Base-by-base conservation (phyloP, 1,140 invertebrate genomes). In the Lucilia sericata region DNA sequence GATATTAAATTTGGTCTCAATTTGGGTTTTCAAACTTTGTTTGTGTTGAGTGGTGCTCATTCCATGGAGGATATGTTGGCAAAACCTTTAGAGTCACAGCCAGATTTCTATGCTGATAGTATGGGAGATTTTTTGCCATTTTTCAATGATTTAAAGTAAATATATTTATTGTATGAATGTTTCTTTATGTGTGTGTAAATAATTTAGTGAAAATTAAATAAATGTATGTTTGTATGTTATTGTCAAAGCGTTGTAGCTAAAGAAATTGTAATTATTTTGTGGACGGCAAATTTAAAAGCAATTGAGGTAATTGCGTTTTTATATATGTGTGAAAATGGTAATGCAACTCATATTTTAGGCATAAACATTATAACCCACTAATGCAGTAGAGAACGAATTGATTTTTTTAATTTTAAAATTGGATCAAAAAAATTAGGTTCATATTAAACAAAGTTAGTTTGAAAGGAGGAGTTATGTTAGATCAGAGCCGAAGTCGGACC, bases 1-100 rank as follows among this genome's bases (percentile, higher is more conserved):
- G 93, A 94, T 82, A 91, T 94, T 17, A 91, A 91, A 51, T 91
- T 94, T 25, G 93, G 91, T 0, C 88, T 87, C 21, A 84, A 89
- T 10, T 91, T 90, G 3, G 92, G 92, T 14, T 93, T 93, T 85
- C 88, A 92, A 86, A 92, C 92, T 0, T 85, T 93, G 4, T 86
- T 92, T 14, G 91, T 93, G 1, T 85, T 92, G 42, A 92, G 92
- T 13, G 92, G 91, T 60, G 84, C 86, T 14, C 87, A 90, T 0
- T 87, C 87, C 49, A 89, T 92, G 80, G 87, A 91, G 7, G 81
- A 87, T 34, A 84, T 86, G 84, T 9, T 76, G 13, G 74, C 10
- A 2, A 36, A 47, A 9, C 19, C 13, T 12, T 74, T 60, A 19
- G 36, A 83, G 21, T 17, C 49, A 0, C 25, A 74, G 5, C 91